Conservation (phyloP, 2,113 vertebrate genomes). For the Bothrops jararaca region DNA sequence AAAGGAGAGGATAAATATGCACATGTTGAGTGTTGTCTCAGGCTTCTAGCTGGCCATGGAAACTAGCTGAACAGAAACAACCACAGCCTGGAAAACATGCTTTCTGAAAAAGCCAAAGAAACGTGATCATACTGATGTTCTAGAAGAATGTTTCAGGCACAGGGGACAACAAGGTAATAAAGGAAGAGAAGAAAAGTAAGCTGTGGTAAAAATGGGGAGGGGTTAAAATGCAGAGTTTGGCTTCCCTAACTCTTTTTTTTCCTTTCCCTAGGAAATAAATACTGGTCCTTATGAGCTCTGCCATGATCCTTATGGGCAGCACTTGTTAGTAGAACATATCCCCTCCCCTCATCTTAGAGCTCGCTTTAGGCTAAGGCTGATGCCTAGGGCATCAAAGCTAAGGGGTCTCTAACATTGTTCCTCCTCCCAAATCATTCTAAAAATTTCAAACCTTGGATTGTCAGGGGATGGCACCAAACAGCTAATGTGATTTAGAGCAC, state of each 20-base stretch:
- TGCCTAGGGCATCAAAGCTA: background rate
- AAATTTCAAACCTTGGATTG: background rate
- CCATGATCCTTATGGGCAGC: background rate
- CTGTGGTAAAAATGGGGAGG: background rate
- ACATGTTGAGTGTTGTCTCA: background rate
- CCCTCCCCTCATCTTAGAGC: background rate
- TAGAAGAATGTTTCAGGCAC: background rate
- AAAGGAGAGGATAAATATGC: background rate
- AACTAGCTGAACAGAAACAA: background rate
- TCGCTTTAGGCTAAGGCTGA: background rate
- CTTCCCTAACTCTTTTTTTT: background rate
- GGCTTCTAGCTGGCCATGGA: background rate
- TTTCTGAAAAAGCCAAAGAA: background rate
- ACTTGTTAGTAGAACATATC: background rate
- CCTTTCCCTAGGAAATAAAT: background rate
- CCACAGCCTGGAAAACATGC: background rate
- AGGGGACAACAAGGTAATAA: background rate
- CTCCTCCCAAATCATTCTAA: background rate
- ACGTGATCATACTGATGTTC: background rate
- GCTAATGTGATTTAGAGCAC: background rate
- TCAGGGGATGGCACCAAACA: background rate
- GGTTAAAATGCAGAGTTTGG: background rate
- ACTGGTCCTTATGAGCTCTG: background rate
- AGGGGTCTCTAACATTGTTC: background rate
- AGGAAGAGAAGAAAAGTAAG: background rate